A percentile compares a stretch with the other conserved stretches of the same genome.
These are phyloP conservation scores for Esox masquinongy DNA, from an alignment of 2,797 vertebrate species.

Conservation along the genomic window DNA sequence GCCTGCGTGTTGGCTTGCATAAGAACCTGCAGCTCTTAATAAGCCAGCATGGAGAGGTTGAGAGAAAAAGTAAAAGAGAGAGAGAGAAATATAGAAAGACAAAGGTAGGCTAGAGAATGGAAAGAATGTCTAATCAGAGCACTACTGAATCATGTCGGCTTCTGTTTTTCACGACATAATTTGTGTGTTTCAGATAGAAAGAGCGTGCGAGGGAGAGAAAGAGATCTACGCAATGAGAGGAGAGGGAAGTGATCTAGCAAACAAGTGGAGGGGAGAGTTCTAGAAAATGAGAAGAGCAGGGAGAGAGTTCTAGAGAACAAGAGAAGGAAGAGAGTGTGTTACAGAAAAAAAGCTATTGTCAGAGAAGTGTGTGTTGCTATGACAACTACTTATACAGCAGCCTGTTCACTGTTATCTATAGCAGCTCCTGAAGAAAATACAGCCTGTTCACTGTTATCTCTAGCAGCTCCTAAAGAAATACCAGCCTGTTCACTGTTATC, in stretches of 20 bases:
- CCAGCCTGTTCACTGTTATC: too few relatives aligned
- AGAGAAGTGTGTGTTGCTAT: constrained; percentile 81
- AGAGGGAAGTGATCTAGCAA: neutral
- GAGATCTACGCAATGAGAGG: constrained; percentile 50
- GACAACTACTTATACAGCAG: constrained; percentile 79
- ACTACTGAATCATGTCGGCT: neutral
- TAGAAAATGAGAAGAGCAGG: constrained; percentile 40
- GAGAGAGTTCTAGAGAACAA: constrained; percentile 53
- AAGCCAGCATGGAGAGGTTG: constrained; percentile 63
- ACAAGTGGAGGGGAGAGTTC: constrained; percentile 20
- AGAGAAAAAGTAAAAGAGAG: constrained; percentile 21
- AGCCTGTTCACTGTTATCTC: too few relatives aligned
- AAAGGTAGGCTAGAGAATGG: constrained; percentile 61
- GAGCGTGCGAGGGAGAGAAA: constrained; percentile 45
- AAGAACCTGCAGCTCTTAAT: constrained; percentile 67
- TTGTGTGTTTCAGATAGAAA: neutral
- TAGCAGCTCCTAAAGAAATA: too few relatives aligned
- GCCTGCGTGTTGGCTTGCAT: constrained; percentile 58
- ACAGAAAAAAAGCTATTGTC: constrained; percentile 60
- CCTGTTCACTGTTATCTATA: constrained; percentile 46
- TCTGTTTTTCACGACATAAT: neutral
- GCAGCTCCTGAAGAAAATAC: too few relatives aligned
- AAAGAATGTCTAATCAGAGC: constrained; percentile 56
- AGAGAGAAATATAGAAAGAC: constrained; percentile 39
- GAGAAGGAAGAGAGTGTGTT: constrained; percentile 41